Evolutionary conservation across 92 coral and sea anemone genomes (phyloP).

Genomic region (Porites rus): DNA sequence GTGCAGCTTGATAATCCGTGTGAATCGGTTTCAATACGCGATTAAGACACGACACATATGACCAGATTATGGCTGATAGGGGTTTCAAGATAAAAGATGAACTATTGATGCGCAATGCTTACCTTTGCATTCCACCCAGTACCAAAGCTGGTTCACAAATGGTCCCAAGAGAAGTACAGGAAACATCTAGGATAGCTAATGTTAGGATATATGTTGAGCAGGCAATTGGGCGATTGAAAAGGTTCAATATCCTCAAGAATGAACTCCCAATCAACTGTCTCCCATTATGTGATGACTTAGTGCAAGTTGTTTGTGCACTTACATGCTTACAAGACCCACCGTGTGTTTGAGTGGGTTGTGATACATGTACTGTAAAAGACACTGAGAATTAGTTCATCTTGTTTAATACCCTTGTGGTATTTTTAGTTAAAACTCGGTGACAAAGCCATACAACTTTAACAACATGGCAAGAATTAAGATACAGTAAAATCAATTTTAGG

Average conservation of each 20-base stretch:
- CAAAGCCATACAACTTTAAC: too few relatives aligned
- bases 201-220: not conserved
- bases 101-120: constrained; percentile 31
- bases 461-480: too few relatives aligned
- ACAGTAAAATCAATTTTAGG: too few relatives aligned
- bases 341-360: too few relatives aligned
- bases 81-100: constrained; percentile 54
- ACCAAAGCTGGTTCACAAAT: constrained; percentile 36
- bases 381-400: too few relatives aligned
- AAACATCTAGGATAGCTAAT: constrained; percentile 55
- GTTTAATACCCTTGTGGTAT: too few relatives aligned
- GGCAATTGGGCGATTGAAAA: constrained; percentile 47
- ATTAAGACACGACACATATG: not conserved
- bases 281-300: constrained; percentile 53
- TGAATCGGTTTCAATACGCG: too few relatives aligned
- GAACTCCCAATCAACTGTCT: constrained; percentile 43
- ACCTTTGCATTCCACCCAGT: constrained; percentile 51
- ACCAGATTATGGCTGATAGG: constrained; percentile 58
- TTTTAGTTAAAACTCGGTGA: too few relatives aligned
- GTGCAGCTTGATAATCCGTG: too few relatives aligned
- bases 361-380: too few relatives aligned
- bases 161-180: constrained; percentile 28
- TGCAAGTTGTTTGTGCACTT: too few relatives aligned
- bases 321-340: too few relatives aligned
- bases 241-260: constrained; percentile 33